phyloP scores from a whole-genome alignment of 1,140 invertebrate species.

The Camponotus pennsylvanicus region DNA sequence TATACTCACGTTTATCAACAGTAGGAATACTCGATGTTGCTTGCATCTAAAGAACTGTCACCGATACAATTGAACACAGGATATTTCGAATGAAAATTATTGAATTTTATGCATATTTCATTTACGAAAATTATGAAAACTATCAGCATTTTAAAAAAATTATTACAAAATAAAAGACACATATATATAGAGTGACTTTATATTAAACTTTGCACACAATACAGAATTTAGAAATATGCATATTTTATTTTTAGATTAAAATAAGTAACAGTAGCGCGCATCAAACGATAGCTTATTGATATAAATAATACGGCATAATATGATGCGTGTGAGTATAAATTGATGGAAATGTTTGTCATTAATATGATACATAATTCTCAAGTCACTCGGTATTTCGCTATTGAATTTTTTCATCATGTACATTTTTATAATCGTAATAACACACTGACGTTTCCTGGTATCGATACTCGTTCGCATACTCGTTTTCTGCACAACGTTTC shows the following conservation, averaged over 20 bases:
- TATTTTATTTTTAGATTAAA: too few species aligned
- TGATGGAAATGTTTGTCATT: conserved; percentile 6
- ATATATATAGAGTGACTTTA: too few species aligned
- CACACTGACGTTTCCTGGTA: conserved; percentile 25
- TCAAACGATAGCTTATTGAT: neutral
- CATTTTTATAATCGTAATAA: conserved; percentile 35
- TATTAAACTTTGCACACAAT: too few species aligned
- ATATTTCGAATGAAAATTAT: neutral
- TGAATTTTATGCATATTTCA: neutral
- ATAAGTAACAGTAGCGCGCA: too few species aligned
- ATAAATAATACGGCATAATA: neutral
- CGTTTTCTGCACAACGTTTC: neutral
- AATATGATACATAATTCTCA: conserved; percentile 34
- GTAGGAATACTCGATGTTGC: conserved; percentile 35
- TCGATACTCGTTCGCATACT: conserved; percentile 55
- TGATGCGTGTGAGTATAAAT: neutral
- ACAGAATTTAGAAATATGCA: too few species aligned
- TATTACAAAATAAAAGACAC: too few species aligned
- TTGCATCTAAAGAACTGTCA: conserved; percentile 38
- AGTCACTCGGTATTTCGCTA: conserved; percentile 7
- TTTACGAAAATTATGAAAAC: too few species aligned
- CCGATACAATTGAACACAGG: neutral
- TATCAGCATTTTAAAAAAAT: too few species aligned
- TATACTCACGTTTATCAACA: conserved; percentile 35
- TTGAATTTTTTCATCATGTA: conserved; percentile 42